phyloP scores from a whole-genome alignment of 2,113 vertebrate species.

The Seriola rivoliana region DNA sequence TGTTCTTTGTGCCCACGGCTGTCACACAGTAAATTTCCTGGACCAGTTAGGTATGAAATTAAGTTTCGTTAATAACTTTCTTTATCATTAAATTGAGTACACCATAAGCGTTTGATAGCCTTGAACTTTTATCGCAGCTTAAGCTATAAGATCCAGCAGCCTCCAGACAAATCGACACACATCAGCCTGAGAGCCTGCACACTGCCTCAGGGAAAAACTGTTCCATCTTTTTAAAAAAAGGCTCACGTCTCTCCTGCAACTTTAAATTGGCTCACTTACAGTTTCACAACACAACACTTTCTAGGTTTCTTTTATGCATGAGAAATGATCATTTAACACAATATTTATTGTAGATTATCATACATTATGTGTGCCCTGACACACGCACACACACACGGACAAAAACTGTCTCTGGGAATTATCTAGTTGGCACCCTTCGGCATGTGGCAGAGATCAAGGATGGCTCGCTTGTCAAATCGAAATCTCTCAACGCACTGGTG shows the following conservation, averaged over 20 bases:
- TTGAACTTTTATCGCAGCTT: conserved; percentile 60
- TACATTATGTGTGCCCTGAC: neutral
- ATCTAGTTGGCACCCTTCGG: conserved; percentile 14
- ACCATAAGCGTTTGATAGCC: conserved; percentile 47
- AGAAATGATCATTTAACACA: neutral
- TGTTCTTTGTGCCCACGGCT: conserved; percentile 27
- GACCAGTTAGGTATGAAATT: conserved; percentile 70
- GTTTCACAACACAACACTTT: neutral
- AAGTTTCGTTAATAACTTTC: conserved; percentile 66
- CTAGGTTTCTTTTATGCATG: neutral
- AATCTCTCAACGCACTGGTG: conserved; percentile 32
- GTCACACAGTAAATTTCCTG: conserved; percentile 47
- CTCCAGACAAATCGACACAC: conserved; percentile 50
- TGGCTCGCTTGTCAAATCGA: conserved; percentile 38
- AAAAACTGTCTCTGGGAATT: conserved; percentile 19
- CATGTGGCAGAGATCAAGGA: conserved; percentile 42
- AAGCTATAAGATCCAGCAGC: conserved; percentile 52
- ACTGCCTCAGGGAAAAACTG: conserved; percentile 40
- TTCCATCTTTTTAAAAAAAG: conserved; percentile 29
- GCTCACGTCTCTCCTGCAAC: conserved; percentile 28
- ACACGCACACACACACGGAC: conserved; percentile 11
- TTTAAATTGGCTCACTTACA: conserved; percentile 17
- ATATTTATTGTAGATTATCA: neutral
- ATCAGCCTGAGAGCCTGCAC: conserved; percentile 34
- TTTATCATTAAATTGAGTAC: conserved; percentile 60